Evolutionary conservation across 2,113 vertebrate genomes (phyloP), one percentile per base, ranked within the genome.

Genomic region (Scopus umbretta): DNA sequence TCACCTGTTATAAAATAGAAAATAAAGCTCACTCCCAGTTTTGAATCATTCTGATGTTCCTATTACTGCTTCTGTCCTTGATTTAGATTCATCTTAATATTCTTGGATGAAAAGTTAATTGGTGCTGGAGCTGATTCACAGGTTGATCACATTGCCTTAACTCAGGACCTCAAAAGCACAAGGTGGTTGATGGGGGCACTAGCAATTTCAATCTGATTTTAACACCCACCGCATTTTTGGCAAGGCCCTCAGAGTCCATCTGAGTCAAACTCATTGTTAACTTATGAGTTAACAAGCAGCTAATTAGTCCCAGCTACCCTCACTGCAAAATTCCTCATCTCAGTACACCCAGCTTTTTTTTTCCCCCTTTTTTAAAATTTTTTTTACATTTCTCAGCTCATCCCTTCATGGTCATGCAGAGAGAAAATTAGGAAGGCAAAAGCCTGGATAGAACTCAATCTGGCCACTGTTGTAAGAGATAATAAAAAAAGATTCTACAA

Each of bases 331-430:
- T 75, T 84, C 13, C 11, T 65, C 17, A 73, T 81, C 90, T 67
- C 18, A 67, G 15, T 61, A 30, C 3, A 73, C 1, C 1, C 13
- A 42, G 14, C 1, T 12, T 1, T 6, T 2, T 2, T n/a, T 30
- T 13, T 7, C 6, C 11, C 7, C 7, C 40, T 62, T 34, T n/a
- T n/a, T n/a, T n/a, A n/a, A n/a, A n/a, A n/a, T 8, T 15, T 80
- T 86, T 40, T 73, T 63, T 27, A 2, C 40, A 53, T 80, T 62
- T 84, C 29, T 83, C 34, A 62, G 43, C 17, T 89, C 34, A 62
- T 55, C 9, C 34, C 12, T 92, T 61, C 18, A 65, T n/a, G n/a
- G n/a, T n/a, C n/a, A n/a, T n/a, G n/a, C n/a, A n/a, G n/a, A n/a
- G n/a, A n/a, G n/a, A n/a, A n/a, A n/a, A n/a, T n/a, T n/a, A n/a